Evolutionary conservation across 2,888 invertebrate species (phyloP).

Genomic region (Clusia tigrina): DNA sequence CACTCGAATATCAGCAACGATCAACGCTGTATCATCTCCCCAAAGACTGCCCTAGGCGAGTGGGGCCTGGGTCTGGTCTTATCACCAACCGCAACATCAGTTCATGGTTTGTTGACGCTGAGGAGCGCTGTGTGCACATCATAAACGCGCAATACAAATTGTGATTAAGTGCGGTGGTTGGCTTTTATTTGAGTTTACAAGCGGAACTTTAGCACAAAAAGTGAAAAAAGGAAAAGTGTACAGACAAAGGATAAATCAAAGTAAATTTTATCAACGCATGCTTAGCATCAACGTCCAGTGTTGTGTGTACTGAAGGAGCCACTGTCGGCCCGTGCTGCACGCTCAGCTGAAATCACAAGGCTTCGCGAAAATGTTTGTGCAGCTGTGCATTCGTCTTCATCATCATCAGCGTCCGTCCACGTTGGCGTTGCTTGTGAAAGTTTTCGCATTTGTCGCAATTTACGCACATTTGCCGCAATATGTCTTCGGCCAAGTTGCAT

Average conservation of each 20-base stretch:
- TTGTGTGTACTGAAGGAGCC: background rate
- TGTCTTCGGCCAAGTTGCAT: conserved; percentile 43
- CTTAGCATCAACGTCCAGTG: background rate
- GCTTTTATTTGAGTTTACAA: conserved; percentile 18
- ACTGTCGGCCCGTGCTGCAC: background rate
- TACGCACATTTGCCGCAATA: conserved; percentile 8
- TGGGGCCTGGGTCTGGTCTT: background rate
- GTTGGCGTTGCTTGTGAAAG: conserved; percentile 3
- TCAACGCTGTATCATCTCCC: background rate
- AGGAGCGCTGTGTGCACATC: background rate
- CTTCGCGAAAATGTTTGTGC: conserved; percentile 4
- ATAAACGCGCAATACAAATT: background rate
- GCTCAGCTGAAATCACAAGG: no score
- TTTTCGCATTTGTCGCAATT: conserved; percentile 17
- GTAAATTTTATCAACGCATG: conserved; percentile 6
- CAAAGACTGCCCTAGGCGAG: background rate
- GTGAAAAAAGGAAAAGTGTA: background rate
- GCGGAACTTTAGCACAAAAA: background rate
- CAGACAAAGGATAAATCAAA: conserved; percentile 10
- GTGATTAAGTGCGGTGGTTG: conserved; percentile 20
- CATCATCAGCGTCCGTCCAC: background rate
- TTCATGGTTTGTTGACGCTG: conserved; percentile 12
- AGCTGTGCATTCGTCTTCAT: conserved; percentile 14
- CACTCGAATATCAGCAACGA: conserved; percentile 5
- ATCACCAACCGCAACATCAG: conserved; percentile 5